Conservation (phyloP, 2,113 vertebrate genomes). For the Eublepharis macularius region DNA sequence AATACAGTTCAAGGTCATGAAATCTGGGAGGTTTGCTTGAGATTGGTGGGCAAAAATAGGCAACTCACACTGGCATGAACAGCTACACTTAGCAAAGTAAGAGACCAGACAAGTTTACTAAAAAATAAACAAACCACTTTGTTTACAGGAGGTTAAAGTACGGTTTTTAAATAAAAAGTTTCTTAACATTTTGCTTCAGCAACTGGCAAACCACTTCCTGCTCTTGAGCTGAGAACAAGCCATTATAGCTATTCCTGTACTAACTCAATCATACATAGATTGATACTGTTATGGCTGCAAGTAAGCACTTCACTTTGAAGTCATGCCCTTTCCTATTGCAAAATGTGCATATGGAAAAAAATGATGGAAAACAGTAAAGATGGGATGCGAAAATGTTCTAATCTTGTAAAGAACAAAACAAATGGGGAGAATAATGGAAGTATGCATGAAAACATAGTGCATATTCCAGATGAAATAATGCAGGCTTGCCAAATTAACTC, state of each 20-base stretch:
- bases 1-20: background rate
- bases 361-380: background rate
- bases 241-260: slow-evolving; percentile 34
- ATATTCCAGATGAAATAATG: background rate
- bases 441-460: background rate
- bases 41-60: background rate
- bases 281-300: slow-evolving; percentile 45
- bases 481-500: background rate
- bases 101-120: background rate
- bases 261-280: slow-evolving; percentile 12
- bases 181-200: slow-evolving; percentile 44
- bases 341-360: background rate
- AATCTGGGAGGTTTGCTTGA: background rate
- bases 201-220: slow-evolving; percentile 23
- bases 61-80: background rate
- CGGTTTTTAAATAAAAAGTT: slow-evolving; percentile 29
- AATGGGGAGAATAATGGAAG: background rate
- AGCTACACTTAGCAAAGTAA: slow-evolving; percentile 26
- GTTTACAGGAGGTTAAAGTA: slow-evolving; percentile 33
- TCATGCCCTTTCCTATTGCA: slow-evolving; percentile 31
- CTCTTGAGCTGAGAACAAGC: slow-evolving; percentile 51
- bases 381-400: background rate
- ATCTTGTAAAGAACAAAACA: background rate
- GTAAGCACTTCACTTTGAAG: slow-evolving; percentile 52
- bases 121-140: background rate